Evolutionary conservation across 2,113 vertebrate species (phyloP), one percentile per base, ranked within the genome.

Genomic region (Pantherophis guttatus): DNA sequence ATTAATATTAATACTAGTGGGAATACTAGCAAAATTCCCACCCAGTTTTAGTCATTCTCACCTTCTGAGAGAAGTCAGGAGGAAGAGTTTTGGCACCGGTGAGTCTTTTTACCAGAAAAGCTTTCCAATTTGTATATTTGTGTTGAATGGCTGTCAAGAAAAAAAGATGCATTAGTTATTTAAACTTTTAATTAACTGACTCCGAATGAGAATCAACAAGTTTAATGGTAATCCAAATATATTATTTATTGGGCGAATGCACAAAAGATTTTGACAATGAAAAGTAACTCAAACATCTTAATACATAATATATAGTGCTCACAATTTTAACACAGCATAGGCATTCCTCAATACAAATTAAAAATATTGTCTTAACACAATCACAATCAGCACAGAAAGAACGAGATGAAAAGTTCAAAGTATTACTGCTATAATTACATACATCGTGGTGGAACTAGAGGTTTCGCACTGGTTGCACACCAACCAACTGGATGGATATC

Each of bases 11-110:
- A 59, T 8, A 11, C 59, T 62, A 26, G 59, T 62, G 59, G 9
- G 59, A 26, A 62, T 26, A 10, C 3, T 62, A 89, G 88, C 9
- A 58, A 89, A 89, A 44, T 33, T 33, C 24, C 48, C 86, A 87
- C 9, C 53, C 50, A 53, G 86, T 21, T 86, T 93, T 55, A 90
- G 94, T 92, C 75, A 94, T 50, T 62, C 96, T 98, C 97, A 99
- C 99, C 99, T 98, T 99, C 97, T 98, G 96, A 96, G 98, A 98
- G 96, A 99, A 99, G 97, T 99, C 99, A 91, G 98, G 98, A 93
- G 99, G 99, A 98, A 99, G 98, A 94, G 99, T 99, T 98, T 99
- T 99, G 97, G 99, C 98, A 98, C 99, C 99, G 97, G 99, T 99
- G 96, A 99, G 98, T 98, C 99, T 98, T 98, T 99, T 99, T 97